These are phyloP conservation scores for Craterocephalus amniculus DNA, from an alignment of 2,797 vertebrate genomes.

Conservation along the genomic window DNA sequence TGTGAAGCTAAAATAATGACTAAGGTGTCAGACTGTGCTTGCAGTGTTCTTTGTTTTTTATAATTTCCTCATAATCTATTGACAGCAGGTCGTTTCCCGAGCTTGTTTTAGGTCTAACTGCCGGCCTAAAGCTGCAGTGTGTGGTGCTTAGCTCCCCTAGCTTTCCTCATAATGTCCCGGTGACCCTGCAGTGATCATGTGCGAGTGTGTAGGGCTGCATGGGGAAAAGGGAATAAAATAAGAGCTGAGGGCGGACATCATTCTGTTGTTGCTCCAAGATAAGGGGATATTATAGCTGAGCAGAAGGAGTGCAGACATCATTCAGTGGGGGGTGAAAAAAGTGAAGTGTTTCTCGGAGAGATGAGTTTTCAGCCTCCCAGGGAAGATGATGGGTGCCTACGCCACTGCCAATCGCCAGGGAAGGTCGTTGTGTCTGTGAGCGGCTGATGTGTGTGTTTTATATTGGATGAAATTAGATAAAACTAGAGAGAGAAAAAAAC, in stretches of 20 bases:
- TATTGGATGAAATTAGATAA: slow-evolving; percentile 20
- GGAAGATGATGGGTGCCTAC: slow-evolving; percentile 47
- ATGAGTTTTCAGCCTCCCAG: slow-evolving; percentile 65
- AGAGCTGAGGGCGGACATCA: slow-evolving; percentile 28
- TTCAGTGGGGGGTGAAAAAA: slow-evolving; percentile 38
- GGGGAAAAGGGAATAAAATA: slow-evolving; percentile 49
- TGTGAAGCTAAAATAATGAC: background rate
- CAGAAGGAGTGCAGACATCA: slow-evolving; percentile 52
- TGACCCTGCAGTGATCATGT: slow-evolving; percentile 41
- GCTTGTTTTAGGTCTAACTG: slow-evolving; percentile 7
- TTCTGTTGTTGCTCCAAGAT: slow-evolving; percentile 55
- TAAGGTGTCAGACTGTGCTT: background rate
- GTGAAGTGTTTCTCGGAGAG: slow-evolving; percentile 54
- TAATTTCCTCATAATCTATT: background rate
- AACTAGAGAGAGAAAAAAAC: slow-evolving; percentile 22
- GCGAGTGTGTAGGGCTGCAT: slow-evolving; percentile 9
- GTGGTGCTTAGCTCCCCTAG: slow-evolving; percentile 5
- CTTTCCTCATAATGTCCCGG: slow-evolving; percentile 27
- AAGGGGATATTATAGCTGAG: slow-evolving; percentile 60
- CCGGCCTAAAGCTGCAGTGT: slow-evolving; percentile 11
- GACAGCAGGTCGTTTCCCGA: background rate
- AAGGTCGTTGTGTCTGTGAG: slow-evolving; percentile 49
- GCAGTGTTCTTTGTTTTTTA: background rate
- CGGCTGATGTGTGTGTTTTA: slow-evolving; percentile 23
- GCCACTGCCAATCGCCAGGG: slow-evolving; percentile 15